These are phyloP conservation scores for Rhinogobius similis DNA, from an alignment of 2,113 vertebrate species.

Conservation along the genomic window DNA sequence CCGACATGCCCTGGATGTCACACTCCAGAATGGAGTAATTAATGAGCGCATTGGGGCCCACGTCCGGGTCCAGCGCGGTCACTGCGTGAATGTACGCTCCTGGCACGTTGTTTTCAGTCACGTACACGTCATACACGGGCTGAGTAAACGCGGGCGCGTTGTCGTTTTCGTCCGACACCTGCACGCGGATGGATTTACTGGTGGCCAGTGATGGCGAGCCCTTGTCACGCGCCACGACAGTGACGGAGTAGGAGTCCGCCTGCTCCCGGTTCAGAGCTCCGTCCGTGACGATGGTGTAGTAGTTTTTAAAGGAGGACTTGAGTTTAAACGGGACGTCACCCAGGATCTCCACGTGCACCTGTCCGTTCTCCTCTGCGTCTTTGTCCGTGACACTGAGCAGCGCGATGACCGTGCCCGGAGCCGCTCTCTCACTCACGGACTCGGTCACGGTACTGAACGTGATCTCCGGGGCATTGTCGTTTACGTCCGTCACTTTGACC, in stretches of 20 bases:
- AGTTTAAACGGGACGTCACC: constrained; percentile 93
- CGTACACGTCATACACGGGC: constrained; percentile 90
- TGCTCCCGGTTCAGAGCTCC: constrained; percentile 90
- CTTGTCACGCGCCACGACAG: constrained; percentile 88
- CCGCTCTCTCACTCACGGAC: constrained; percentile 91
- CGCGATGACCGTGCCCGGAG: constrained; percentile 93
- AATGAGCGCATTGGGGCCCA: constrained; percentile 89
- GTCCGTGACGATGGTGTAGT: constrained; percentile 94
- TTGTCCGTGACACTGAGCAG: constrained; percentile 93
- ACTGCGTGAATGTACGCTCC: constrained; percentile 97
- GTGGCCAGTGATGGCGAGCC: constrained; percentile 87
- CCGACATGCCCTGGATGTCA: constrained; percentile 96
- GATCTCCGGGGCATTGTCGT: constrained; percentile 96
- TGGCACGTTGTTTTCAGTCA: constrained; percentile 97
- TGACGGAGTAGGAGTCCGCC: constrained; percentile 89
- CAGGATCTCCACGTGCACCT: constrained; percentile 91
- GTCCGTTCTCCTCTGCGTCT: constrained; percentile 93
- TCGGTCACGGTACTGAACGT: constrained; percentile 96
- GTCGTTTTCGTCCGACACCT: constrained; percentile 95
- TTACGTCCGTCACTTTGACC: constrained; percentile 88
- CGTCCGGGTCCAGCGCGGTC: constrained; percentile 89
- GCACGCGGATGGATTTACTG: constrained; percentile 92
- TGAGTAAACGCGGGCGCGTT: constrained; percentile 94
- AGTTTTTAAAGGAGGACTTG: constrained; percentile 93
- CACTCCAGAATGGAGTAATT: constrained; percentile 93